Evolutionary conservation across 2,113 vertebrate genomes (phyloP).

Genomic region (Pseudorasbora parva): DNA sequence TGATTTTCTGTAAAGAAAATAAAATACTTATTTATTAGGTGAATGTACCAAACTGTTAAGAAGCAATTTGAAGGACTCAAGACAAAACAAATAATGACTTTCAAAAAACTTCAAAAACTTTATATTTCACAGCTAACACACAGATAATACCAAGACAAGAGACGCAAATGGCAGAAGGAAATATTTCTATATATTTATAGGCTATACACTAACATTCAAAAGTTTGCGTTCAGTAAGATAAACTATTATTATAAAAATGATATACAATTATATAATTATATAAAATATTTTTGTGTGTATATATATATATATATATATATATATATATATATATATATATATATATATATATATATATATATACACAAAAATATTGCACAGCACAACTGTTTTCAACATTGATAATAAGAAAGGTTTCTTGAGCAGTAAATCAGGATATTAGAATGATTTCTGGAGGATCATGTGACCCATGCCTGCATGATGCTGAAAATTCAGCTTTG

Average conservation of each 20-base stretch:
- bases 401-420: background rate
- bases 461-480: background rate
- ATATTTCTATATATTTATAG: background rate
- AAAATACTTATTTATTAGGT: background rate
- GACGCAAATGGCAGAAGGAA: background rate
- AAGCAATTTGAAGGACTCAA: background rate
- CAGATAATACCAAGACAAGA: background rate
- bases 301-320: too few relatives aligned
- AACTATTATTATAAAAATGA: too few relatives aligned
- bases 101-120: background rate
- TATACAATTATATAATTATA: too few relatives aligned
- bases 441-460: background rate
- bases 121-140: background rate
- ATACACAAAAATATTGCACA: background rate
- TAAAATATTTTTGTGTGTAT: too few relatives aligned
- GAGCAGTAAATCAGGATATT: background rate
- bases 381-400: background rate
- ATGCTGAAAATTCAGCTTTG: background rate
- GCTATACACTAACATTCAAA: background rate
- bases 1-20: slow-evolving; percentile 84
- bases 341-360: too few relatives aligned
- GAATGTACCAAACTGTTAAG: background rate
- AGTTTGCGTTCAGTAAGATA: background rate
- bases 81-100: background rate
- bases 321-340: too few relatives aligned